Evolutionary conservation across 2,888 invertebrate genomes (phyloP), one percentile per base, ranked within the genome.

Genomic region (Bimastos eiseni): DNA sequence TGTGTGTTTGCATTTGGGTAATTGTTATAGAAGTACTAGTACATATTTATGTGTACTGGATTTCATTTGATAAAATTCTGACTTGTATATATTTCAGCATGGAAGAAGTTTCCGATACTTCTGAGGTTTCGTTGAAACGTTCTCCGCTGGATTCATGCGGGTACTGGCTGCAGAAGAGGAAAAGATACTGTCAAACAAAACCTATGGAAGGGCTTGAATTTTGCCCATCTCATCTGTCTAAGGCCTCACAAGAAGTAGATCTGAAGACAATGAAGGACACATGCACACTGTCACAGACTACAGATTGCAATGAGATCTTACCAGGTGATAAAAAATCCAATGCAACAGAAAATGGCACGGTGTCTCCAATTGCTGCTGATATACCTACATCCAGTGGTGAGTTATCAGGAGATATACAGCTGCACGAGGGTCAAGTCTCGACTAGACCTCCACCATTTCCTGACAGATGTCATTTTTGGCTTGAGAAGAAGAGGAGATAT

Each of bases 391-490:
- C 86, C 24, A 24, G 6, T 86, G 36, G 15, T 24, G 17, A 19
- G 11, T 5, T 36, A 19, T 86, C 86, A 8, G 34, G 36, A 4
- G 70, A 70, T 11, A 70, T 70, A n/a, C 70, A 70, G n/a, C 70
- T n/a, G 17, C 70, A n/a, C 13, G 70, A 70, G n/a, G n/a, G 70
- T 70, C 30, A n/a, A 13, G 8, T 36, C 34, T 24, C 37, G 36
- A 17, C 3, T 36, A 34, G 89, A 55, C 44, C 70, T 33, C 19
- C 37, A 34, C 55, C 89, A 44, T 49, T 49, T 17, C 70, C 70
- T 24, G 89, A 89, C 33, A 38, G 89, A 70, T 89, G 89, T 89
- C 89, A 89, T 55, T 70, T 89, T 33, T 89, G 89, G 89, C n/a
- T 89, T 36, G 55, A 89, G 37, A 49, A 36, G 33, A 89, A 89